Conservation (phyloP, 1,140 invertebrate genomes). For the Antheraea pernyi region DNA sequence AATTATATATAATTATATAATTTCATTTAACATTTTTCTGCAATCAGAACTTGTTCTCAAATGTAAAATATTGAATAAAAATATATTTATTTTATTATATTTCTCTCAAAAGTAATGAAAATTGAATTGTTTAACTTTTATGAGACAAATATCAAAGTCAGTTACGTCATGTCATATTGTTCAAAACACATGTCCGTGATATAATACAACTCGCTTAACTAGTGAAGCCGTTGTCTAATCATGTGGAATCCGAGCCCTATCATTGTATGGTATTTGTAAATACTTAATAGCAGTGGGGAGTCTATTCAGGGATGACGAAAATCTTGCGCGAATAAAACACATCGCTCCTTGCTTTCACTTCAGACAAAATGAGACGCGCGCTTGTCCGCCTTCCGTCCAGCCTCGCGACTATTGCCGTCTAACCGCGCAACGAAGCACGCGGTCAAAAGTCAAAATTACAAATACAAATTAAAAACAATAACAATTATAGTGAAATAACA, state of each 20-base stretch:
- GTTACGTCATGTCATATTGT: not conserved
- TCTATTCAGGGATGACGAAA: slow-evolving; percentile 66
- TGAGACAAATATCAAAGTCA: not conserved
- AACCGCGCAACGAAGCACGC: slow-evolving; percentile 53
- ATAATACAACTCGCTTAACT: not conserved
- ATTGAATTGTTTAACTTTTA: too few species aligned
- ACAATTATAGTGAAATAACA: not conserved
- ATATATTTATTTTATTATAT: too few species aligned
- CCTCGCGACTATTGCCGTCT: slow-evolving; percentile 45
- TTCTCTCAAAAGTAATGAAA: too few species aligned
- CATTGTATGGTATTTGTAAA: not conserved
- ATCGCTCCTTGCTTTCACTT: slow-evolving; percentile 71
- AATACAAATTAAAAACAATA: slow-evolving; percentile 22
- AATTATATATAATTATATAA: too few species aligned
- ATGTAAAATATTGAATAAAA: too few species aligned
- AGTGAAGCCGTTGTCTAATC: not conserved
- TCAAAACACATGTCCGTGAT: not conserved
- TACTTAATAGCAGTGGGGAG: slow-evolving; percentile 33
- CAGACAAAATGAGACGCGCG: slow-evolving; percentile 63
- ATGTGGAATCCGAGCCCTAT: not conserved
- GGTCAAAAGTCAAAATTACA: slow-evolving; percentile 27
- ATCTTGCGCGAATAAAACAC: slow-evolving; percentile 69
- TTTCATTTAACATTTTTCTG: too few species aligned
- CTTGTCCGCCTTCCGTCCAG: slow-evolving; percentile 44
- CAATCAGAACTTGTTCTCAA: too few species aligned